Base-by-base conservation (phyloP, 2,888 invertebrate species). In the Nebria salina region DNA sequence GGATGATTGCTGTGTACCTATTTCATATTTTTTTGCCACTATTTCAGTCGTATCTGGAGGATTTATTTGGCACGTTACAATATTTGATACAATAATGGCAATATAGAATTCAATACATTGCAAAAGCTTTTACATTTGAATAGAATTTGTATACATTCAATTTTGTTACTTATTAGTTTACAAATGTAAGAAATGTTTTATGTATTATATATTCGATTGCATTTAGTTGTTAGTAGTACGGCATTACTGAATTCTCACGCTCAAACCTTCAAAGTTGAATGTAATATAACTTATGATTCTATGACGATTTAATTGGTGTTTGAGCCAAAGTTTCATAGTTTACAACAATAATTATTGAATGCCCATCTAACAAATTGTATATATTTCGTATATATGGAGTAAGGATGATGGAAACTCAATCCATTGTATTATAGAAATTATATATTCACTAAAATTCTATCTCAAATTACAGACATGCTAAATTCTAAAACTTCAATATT, bases 261-360 rank as follows among this genome's bases (percentile, higher is more conserved):
- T 43, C 43, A 6, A 43, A 43, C 43, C 43, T 20, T 8, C 43
- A 43, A 43, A 43, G 7, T 76, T 66, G 66, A 76, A 76, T 68
- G 70, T 70, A 76, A 66, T 76, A 76, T 42, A 76, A 76, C 43
- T 76, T 76, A 66, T 43, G 43, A 43, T 43, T 76, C 8, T 76
- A 54, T 70, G 11, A 66, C 66, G 70, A 66, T 76, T 76, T 76
- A 76, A 76, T 76, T 65, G 76, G 20, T 76, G 76, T 76, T 76
- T 76, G 76, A 42, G 9, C 43, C 43, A 43, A 9, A 43, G 9
- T 43, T 43, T 43, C 43, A 76, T 34, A 66, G 20, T 20, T 65
- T 65, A 76, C 70, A 76, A 68, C 70, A 43, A 66, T 76, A 76
- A 76, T 76, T 76, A 76, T 76, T 76, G 76, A 68, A 76, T 76